These are phyloP conservation scores for Lycopodina hypogea DNA, from an alignment of 37 sponge, comb jelly and placozoan genomes.

Conservation along the genomic window DNA sequence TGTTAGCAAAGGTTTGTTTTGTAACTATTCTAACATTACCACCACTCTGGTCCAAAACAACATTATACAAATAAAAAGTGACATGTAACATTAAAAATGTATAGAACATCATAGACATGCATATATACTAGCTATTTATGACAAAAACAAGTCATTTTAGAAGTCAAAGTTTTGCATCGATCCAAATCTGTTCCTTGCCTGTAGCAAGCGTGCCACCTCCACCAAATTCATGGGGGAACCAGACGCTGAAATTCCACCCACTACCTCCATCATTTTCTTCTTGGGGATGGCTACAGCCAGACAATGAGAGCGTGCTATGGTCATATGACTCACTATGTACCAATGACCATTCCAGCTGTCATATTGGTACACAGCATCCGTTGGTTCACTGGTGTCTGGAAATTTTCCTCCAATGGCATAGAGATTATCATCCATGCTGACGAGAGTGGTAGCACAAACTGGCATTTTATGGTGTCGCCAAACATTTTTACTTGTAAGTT, in stretches of 20 bases:
- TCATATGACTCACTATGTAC: neutral
- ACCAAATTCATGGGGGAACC: neutral
- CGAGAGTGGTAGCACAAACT: neutral
- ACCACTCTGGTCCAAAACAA: too few species aligned
- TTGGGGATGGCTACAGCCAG: neutral
- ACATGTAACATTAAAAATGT: too few species aligned
- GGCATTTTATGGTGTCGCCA: neutral
- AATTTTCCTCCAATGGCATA: slow-evolving; percentile 13
- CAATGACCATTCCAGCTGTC: neutral
- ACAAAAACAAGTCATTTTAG: too few species aligned
- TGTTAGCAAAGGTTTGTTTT: too few species aligned
- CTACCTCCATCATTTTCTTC: neutral
- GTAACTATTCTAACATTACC: too few species aligned
- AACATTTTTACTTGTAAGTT: too few species aligned
- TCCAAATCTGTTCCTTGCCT: too few species aligned
- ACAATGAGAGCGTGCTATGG: neutral
- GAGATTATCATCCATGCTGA: neutral
- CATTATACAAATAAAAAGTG: too few species aligned
- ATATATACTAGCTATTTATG: too few species aligned
- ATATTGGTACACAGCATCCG: neutral
- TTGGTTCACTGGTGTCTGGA: too few species aligned
- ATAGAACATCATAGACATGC: too few species aligned
- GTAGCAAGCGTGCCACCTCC: neutral
- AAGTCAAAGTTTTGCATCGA: too few species aligned
- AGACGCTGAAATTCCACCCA: neutral